Percentiles rank a stretch among this genome's conserved stretches.
phyloP scores from a whole-genome alignment of 2,113 vertebrate genomes.

The Montifringilla adamsi region DNA sequence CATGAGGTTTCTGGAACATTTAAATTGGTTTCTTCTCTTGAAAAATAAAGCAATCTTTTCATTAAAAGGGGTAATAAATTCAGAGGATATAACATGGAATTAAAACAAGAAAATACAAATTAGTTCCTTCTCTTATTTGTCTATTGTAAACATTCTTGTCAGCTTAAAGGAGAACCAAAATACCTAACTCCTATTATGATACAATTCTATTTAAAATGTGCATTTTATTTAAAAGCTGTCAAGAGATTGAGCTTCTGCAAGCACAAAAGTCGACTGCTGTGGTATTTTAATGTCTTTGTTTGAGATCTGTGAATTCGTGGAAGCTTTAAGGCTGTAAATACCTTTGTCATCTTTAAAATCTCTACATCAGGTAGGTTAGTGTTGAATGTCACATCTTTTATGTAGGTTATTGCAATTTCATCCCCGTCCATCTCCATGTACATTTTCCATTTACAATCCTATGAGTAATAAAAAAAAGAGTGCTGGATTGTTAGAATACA shows the following conservation, averaged over 20 bases:
- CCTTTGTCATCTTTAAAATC: conserved; percentile 92
- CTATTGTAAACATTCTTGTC: conserved; percentile 43
- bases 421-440: conserved; percentile 98
- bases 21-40: background rate
- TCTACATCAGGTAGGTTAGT: conserved; percentile 86
- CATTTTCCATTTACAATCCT: conserved; percentile 99
- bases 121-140: conserved; percentile 41
- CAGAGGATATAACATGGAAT: conserved; percentile 6
- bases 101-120: conserved; percentile 55
- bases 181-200: conserved; percentile 68
- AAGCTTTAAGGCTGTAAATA: conserved; percentile 78
- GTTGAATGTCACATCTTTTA: conserved; percentile 96
- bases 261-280: conserved; percentile 75
- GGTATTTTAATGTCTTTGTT: conserved; percentile 80
- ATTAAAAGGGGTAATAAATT: conserved; percentile 18
- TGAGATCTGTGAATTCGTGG: conserved; percentile 70
- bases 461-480: conserved; percentile 73
- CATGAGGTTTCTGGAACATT: background rate
- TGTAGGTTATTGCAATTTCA: conserved; percentile 93
- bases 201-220: conserved; percentile 75
- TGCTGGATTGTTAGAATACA: conserved; percentile 50
- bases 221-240: conserved; percentile 72
- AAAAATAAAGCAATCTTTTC: background rate
- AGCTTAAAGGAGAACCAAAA: conserved; percentile 46
- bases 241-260: conserved; percentile 62